Percentiles rank a stretch among this genome's conserved stretches.
Conservation (phyloP, 2,888 invertebrate genomes). For the Leucoma salicis region DNA sequence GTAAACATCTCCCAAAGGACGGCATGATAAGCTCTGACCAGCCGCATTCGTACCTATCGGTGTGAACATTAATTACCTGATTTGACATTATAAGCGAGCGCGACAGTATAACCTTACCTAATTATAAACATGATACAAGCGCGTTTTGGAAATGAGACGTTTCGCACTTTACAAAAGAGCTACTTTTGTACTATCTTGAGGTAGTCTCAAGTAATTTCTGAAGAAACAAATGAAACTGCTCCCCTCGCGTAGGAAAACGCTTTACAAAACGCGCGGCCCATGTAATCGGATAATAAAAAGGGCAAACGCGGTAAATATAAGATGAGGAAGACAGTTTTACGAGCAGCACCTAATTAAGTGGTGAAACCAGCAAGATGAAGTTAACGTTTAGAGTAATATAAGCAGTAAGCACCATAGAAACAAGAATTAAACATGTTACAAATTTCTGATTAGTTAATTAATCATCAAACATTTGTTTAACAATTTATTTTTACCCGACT, state of each 20-base stretch:
- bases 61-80: conserved; percentile 69
- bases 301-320: conserved; percentile 83
- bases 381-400: conserved; percentile 69
- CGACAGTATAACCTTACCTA: conserved; percentile 66
- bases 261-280: conserved; percentile 78
- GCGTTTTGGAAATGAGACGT: conserved; percentile 45
- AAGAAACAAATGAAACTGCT: conserved; percentile 81
- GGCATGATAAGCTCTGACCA: conserved; percentile 67
- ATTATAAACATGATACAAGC: conserved; percentile 57
- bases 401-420: conserved; percentile 35
- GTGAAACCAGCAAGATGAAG: conserved; percentile 76
- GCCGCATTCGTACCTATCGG: conserved; percentile 69
- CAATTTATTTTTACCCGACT: too few species aligned
- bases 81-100: conserved; percentile 56
- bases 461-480: too few species aligned
- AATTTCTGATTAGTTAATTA: neutral
- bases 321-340: conserved; percentile 83
- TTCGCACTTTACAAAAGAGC: conserved; percentile 35
- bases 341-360: conserved; percentile 81
- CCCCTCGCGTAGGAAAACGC: conserved; percentile 74
- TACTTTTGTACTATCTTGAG: conserved; percentile 45
- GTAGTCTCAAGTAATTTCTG: conserved; percentile 76
- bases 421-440: conserved; percentile 14
- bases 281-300: conserved; percentile 83
- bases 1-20: conserved; percentile 62